phyloP scores from a whole-genome alignment of 64 coral and sea anemone species.

The Pocillopora verrucosa region DNA sequence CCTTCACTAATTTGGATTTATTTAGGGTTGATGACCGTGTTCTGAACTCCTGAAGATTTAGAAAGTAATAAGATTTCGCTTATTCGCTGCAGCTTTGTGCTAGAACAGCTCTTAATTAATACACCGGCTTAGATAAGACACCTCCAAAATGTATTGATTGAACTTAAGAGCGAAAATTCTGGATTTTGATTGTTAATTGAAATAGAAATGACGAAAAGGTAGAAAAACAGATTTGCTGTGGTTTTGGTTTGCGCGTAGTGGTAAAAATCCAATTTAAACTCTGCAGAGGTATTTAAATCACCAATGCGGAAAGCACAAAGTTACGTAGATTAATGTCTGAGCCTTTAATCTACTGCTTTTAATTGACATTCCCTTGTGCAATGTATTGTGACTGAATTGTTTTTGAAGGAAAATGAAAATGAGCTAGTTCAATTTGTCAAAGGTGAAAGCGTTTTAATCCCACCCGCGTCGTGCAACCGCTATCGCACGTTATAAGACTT shows the following conservation, averaged over 20 bases:
- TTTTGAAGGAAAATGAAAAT: too few relatives aligned
- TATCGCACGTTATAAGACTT: too few relatives aligned
- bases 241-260: background rate
- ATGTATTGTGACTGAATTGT: too few relatives aligned
- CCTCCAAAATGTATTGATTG: too few relatives aligned
- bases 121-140: too few relatives aligned
- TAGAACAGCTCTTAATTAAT: background rate
- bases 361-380: background rate
- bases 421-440: too few relatives aligned
- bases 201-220: background rate
- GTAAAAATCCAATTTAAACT: background rate
- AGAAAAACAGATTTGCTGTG: background rate
- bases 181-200: background rate
- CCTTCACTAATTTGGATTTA: too few relatives aligned
- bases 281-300: constrained; percentile 17
- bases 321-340: constrained; percentile 13
- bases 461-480: too few relatives aligned
- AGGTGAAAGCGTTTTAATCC: too few relatives aligned
- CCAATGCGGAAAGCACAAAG: background rate
- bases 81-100: background rate
- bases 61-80: background rate
- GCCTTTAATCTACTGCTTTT: background rate
- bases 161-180: background rate
- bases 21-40: background rate
- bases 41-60: background rate